phyloP scores from a whole-genome alignment of 2,797 vertebrate species.

The Liasis olivaceus region DNA sequence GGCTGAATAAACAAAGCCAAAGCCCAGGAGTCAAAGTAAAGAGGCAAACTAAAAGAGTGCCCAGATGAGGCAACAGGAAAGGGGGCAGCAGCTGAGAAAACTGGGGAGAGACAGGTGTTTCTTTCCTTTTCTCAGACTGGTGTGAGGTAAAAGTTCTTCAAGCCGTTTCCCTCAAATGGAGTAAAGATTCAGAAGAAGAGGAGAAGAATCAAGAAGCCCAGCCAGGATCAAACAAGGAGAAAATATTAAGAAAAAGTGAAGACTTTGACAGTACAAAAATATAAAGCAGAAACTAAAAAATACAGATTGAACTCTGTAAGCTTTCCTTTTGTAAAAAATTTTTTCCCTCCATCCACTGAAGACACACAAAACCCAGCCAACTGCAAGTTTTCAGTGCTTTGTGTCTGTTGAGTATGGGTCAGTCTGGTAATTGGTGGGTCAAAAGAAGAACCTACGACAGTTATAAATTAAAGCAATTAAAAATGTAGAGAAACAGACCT shows the following conservation, averaged over 20 bases:
- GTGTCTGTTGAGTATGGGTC: not conserved
- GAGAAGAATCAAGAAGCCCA: not conserved
- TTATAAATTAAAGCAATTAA: not conserved
- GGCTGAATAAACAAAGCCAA: not conserved
- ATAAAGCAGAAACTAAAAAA: not conserved
- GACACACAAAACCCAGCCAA: not conserved
- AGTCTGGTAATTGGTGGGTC: not conserved
- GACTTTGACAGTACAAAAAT: not conserved
- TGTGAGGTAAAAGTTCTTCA: not conserved
- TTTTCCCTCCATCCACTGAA: not conserved
- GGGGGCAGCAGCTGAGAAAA: not conserved
- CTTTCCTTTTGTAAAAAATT: not conserved
- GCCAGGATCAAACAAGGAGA: not conserved
- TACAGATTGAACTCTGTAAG: not conserved
- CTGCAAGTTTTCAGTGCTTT: not conserved
- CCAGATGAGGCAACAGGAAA: not conserved
- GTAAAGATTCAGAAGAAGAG: not conserved
- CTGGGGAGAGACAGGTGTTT: not conserved
- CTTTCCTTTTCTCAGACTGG: not conserved
- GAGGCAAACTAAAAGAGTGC: not conserved
- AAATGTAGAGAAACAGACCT: not conserved
- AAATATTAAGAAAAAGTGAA: not conserved
- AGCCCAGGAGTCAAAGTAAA: not conserved
- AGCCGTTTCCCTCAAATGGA: not conserved
- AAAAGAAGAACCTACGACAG: not conserved